phyloP scores from a whole-genome alignment of 2,888 invertebrate genomes.

The Zaprionus bogoriensis region DNA sequence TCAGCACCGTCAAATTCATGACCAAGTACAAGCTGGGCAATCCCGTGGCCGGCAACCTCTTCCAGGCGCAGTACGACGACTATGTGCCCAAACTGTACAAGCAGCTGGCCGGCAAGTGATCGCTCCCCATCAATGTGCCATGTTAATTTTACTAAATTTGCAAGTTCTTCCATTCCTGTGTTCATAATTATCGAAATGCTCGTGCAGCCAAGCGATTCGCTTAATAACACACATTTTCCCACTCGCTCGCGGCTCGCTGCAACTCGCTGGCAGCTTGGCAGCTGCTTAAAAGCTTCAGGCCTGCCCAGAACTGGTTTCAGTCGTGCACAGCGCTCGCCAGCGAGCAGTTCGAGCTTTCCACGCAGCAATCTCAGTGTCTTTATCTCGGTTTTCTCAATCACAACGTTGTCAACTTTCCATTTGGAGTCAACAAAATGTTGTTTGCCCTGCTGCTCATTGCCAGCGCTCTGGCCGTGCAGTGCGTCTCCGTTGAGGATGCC shows the following conservation, averaged over 20 bases:
- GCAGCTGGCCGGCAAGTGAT: slow-evolving; percentile 85
- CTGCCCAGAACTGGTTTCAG: slow-evolving; percentile 61
- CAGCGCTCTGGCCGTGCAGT: slow-evolving; percentile 32
- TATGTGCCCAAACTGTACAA: slow-evolving; percentile 83
- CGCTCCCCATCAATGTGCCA: background rate
- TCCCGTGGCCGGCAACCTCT: slow-evolving; percentile 80
- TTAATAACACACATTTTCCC: slow-evolving; percentile 19
- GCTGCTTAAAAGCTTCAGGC: slow-evolving; percentile 29
- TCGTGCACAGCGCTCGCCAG: slow-evolving; percentile 27
- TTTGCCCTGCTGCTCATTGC: slow-evolving; percentile 21
- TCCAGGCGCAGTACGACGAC: slow-evolving; percentile 80
- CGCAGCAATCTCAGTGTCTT: background rate
- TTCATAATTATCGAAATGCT: background rate
- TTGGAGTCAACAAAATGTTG: too few relatives aligned
- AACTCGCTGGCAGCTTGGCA: background rate
- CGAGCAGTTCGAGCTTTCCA: slow-evolving; percentile 2
- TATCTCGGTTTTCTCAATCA: background rate
- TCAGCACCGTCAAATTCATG: slow-evolving; percentile 89
- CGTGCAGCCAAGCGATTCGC: background rate
- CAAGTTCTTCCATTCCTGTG: slow-evolving; percentile 7
- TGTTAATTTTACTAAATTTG: background rate
- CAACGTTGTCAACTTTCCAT: too few relatives aligned
- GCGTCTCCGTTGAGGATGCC: slow-evolving; percentile 83
- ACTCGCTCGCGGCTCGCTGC: slow-evolving; percentile 7
- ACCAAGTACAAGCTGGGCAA: slow-evolving; percentile 90